Evolutionary conservation across 2,113 vertebrate species (phyloP).

Genomic region (Peromyscus leucopus): DNA sequence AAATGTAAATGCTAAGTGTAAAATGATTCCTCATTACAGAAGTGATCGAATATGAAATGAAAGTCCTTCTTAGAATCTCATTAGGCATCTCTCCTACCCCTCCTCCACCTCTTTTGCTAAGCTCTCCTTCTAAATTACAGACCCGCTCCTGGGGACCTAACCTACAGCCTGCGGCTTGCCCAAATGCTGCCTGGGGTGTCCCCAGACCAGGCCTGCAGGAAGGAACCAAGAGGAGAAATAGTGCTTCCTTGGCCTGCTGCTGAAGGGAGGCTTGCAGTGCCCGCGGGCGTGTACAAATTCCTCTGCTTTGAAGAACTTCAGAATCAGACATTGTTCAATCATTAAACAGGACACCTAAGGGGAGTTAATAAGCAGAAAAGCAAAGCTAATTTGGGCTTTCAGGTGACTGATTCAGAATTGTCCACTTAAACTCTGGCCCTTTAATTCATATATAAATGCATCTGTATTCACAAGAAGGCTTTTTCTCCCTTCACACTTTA

Average conservation of each 20-base stretch:
- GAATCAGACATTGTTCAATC: conserved; percentile 73
- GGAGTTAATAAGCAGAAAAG: conserved; percentile 63
- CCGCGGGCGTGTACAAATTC: neutral
- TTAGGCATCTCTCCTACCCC: neutral
- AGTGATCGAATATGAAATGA: conserved; percentile 57
- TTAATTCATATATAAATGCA: conserved; percentile 35
- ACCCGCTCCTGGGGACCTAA: conserved; percentile 26
- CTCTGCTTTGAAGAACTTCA: conserved; percentile 65
- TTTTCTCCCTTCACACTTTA: neutral
- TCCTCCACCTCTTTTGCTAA: neutral
- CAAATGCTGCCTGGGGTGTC: neutral
- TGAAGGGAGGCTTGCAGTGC: conserved; percentile 26
- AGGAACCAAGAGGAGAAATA: neutral
- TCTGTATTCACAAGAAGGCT: conserved; percentile 11
- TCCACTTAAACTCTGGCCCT: conserved; percentile 71
- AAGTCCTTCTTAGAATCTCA: conserved; percentile 48
- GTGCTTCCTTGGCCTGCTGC: neutral
- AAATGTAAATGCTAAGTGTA: conserved; percentile 49
- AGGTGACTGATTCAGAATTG: conserved; percentile 71
- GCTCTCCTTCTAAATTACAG: conserved; percentile 42
- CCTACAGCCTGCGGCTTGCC: conserved; percentile 39
- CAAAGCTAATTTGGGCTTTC: conserved; percentile 72
- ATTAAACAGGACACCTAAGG: conserved; percentile 65
- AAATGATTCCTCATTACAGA: conserved; percentile 58
- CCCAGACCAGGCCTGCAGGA: neutral